Evolutionary conservation across 1,140 invertebrate species (phyloP), one percentile per base, ranked within the genome.

Genomic region (Bombus superbus): DNA sequence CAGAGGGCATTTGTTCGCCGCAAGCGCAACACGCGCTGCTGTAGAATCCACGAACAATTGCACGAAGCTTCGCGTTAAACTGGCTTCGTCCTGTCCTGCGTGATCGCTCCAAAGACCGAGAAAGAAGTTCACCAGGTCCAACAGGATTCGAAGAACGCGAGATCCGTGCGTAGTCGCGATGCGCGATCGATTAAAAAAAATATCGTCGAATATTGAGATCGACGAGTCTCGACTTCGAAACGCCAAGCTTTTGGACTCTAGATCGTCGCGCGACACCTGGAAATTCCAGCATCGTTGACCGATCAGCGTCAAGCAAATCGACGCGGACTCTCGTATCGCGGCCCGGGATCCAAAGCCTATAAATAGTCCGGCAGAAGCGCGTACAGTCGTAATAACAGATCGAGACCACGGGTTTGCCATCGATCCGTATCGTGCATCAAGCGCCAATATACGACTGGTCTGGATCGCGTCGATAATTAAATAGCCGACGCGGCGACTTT

Each of bases 381-480:
- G 68, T 72, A 85, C 59, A 53, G 44, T 35, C 57, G 71, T 91
- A 92, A 92, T 91, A 90, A 92, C 89, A 90, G 86, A 92, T 92
- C 82, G 73, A 53, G 40, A 68, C 66, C 40, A 81, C 74, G 40
- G 79, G 66, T 88, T 90, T 83, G 80, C 83, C 83, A 66, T 86
- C 89, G 89, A 90, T 90, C 42, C 53, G 62, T 78, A 83, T 83
- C 76, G 53, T 2, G 13, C 22, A 57, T 47, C 15, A 84, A 84
- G 82, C 87, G 71, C 62, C 66, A 69, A 81, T 81, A 71, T 86
- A 81, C 73, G 83, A 53, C 71, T 53, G 59, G 59, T 71, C 66
- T 77, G 76, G 89, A 90, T 90, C 83, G 44, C 68, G 64, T 71
- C 81, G 87, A 91, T 91, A 91, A 91, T 91, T 91, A 91, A 91